Evolutionary conservation across 2,888 invertebrate species (phyloP).

Genomic region (Eupithecia pulchellata): DNA sequence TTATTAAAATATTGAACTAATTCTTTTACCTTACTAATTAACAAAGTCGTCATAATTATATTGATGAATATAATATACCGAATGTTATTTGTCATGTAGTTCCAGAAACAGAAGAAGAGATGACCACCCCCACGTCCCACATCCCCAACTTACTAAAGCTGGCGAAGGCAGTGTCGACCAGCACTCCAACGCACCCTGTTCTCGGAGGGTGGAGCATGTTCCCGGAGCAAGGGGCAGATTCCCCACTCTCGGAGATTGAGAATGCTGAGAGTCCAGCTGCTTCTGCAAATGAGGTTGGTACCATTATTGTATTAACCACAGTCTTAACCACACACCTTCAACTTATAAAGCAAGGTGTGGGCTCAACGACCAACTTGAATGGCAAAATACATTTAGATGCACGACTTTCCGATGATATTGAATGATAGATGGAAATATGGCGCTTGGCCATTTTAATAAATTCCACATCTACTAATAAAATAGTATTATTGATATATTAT

Average conservation of each 20-base stretch:
- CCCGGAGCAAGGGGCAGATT: conserved; percentile 71
- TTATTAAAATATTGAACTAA: too few relatives aligned
- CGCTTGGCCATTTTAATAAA: background rate
- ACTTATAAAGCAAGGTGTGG: background rate
- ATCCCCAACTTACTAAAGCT: conserved; percentile 65
- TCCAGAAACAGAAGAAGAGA: conserved; percentile 60
- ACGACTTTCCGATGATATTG: background rate
- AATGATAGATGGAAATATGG: background rate
- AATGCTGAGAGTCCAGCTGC: conserved; percentile 71
- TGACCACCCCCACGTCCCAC: conserved; percentile 76
- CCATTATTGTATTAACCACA: background rate
- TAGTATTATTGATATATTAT: too few relatives aligned
- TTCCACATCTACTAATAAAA: too few relatives aligned
- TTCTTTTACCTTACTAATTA: too few relatives aligned
- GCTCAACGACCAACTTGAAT: background rate
- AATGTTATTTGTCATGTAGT: conserved; percentile 34
- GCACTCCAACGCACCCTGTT: conserved; percentile 74
- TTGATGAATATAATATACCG: background rate
- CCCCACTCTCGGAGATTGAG: conserved; percentile 79
- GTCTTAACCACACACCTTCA: too few relatives aligned
- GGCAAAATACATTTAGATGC: background rate
- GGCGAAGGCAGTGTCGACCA: conserved; percentile 70
- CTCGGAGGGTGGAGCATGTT: conserved; percentile 71
- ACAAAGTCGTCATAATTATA: too few relatives aligned
- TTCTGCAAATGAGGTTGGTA: conserved; percentile 65